Conservation (phyloP, 1,140 invertebrate genomes). For the Camponotus floridanus region DNA sequence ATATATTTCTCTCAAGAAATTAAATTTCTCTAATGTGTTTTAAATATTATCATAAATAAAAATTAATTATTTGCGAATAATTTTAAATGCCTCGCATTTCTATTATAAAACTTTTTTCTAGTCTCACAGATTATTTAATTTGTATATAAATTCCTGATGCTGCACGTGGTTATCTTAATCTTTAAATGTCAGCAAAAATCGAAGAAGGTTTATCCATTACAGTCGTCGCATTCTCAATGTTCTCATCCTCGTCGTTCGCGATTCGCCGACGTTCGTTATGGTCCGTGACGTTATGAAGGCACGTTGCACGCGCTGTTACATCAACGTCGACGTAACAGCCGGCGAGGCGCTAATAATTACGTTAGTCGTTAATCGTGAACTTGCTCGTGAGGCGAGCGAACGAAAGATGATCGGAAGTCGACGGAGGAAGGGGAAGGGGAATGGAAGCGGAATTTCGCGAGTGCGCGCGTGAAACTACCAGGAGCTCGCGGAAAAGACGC, state of each 20-base stretch:
- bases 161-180: background rate
- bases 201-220: background rate
- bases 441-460: conserved; percentile 33
- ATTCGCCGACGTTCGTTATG: conserved; percentile 66
- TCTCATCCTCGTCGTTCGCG: conserved; percentile 3
- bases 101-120: background rate
- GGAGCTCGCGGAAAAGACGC: conserved; percentile 57
- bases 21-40: background rate
- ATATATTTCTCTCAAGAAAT: too few relatives aligned
- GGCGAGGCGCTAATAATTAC: conserved; percentile 59
- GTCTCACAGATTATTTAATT: background rate
- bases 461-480: background rate
- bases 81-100: background rate
- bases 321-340: conserved; percentile 54
- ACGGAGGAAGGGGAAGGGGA: background rate
- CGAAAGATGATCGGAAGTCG: conserved; percentile 59
- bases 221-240: background rate
- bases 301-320: conserved; percentile 59
- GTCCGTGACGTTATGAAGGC: conserved; percentile 59
- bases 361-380: conserved; percentile 56
- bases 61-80: background rate
- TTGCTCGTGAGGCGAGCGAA: conserved; percentile 32
- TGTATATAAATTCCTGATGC: background rate
- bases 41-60: background rate
- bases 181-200: background rate